These are phyloP conservation scores for Achroia grisella DNA, from an alignment of 1,140 invertebrate species.

Conservation along the genomic window DNA sequence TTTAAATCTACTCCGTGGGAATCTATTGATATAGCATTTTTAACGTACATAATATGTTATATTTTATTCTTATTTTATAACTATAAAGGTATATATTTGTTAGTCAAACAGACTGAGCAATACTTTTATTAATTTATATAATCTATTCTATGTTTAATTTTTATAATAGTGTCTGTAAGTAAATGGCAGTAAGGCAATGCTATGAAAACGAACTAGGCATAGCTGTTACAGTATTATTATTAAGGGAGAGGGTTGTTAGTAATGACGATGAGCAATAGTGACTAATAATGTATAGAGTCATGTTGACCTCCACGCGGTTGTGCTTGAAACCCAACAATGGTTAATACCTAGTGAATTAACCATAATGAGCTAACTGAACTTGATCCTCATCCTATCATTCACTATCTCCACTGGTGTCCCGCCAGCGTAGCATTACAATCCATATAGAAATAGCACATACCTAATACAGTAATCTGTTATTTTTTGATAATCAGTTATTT, in stretches of 20 bases:
- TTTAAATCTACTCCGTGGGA: not conserved
- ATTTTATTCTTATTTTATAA: constrained; percentile 21
- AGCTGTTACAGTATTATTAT: constrained; percentile 14
- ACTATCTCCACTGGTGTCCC: too few relatives aligned
- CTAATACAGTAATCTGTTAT: constrained; percentile 16
- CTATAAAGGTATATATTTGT: constrained; percentile 20
- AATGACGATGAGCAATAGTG: too few relatives aligned
- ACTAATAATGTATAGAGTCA: too few relatives aligned
- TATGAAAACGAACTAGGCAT: constrained; percentile 27
- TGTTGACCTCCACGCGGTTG: too few relatives aligned
- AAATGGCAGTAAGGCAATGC: constrained; percentile 26
- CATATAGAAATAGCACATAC: too few relatives aligned
- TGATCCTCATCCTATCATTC: too few relatives aligned
- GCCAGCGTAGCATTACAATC: too few relatives aligned
- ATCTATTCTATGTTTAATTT: constrained; percentile 15
- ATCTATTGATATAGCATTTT: not conserved
- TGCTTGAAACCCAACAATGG: too few relatives aligned
- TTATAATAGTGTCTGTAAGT: constrained; percentile 18
- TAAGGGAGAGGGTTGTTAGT: too few relatives aligned
- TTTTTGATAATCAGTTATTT: constrained; percentile 36
- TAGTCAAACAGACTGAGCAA: constrained; percentile 29
- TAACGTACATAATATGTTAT: not conserved
- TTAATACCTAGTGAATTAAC: too few relatives aligned
- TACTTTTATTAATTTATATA: constrained; percentile 19
- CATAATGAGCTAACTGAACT: too few relatives aligned